Evolutionary conservation across 1,140 invertebrate species (phyloP), one percentile per base, ranked within the genome.

Genomic region (Heliothis virescens): DNA sequence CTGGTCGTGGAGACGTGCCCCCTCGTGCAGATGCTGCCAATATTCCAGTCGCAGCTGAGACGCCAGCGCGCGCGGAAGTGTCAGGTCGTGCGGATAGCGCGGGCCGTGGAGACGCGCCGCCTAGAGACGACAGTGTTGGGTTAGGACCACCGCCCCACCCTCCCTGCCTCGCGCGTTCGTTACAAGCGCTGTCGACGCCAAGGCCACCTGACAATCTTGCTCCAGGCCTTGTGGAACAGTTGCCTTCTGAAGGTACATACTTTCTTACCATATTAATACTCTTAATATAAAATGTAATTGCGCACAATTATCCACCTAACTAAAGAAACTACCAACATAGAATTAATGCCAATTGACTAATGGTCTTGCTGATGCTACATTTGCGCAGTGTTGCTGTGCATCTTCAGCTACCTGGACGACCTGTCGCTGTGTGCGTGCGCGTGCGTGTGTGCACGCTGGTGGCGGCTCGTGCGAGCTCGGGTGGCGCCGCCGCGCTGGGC

Each of bases 381-480:
- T 3, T 9, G 18, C 48, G 21, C 95, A 97, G 98, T 99, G 74
- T 95, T 99, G 84, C 95, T 99, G 12, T 96, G 97, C 60, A 98
- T 99, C 79, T 99, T 99, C 92, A 97, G 96, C 26, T 97, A 98
- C 90, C 94, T 99, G 84, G 98, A 99, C 90, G 98, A 99, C 91
- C 96, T 99, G 81, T 98, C 98, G 4, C 94, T 99, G 80, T 98
- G 97, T 96, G 97, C 92, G 97, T 97, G 82, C 96, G 97, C 81
- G 96, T 98, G 94, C 62, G 98, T 99, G 18, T 98, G 98, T 91
- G 95, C 96, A 83, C 96, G 98, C 83, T 99, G 98, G 98, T 95
- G 96, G 62, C 96, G 97, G 21, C 96, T 99, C 26, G 94, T 99
- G 50, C 96, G 96, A 62, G 96, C 96, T 41, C 97, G 98, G 85